A percentile compares a stretch with the other conserved stretches of the same genome.
phyloP scores from a whole-genome alignment of 2,113 vertebrate species.

The Periophthalmodon schlosseri region DNA sequence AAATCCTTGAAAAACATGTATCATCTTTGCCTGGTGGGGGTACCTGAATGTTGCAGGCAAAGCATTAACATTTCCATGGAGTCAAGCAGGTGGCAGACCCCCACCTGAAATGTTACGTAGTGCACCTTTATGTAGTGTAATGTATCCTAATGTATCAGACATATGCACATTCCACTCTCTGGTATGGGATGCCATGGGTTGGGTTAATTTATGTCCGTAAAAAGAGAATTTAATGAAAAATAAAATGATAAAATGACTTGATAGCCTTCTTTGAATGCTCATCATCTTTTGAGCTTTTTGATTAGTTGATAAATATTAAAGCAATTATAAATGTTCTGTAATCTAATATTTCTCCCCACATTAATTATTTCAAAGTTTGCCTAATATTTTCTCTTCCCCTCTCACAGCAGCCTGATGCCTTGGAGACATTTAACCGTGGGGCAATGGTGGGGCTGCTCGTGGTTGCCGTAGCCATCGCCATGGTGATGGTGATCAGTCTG shows the following conservation, averaged over 20 bases:
- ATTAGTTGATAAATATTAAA: too few species aligned
- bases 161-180: neutral
- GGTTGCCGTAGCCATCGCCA: constrained; percentile 84
- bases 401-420: constrained; percentile 80
- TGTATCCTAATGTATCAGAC: neutral
- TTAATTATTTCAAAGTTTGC: neutral
- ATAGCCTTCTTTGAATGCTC: neutral
- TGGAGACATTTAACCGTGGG: constrained; percentile 84
- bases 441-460: constrained; percentile 89
- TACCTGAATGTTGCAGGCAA: too few species aligned
- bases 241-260: neutral
- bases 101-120: too few species aligned
- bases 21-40: neutral
- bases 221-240: neutral
- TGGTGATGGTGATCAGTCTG: constrained; percentile 87
- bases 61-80: too few species aligned
- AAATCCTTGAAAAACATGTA: too few species aligned
- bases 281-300: too few species aligned
- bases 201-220: neutral
- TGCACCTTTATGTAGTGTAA: too few species aligned
- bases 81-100: too few species aligned
- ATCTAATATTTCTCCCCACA: too few species aligned
- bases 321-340: too few species aligned
- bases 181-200: neutral
- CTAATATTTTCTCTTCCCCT: constrained; percentile 1